Percentiles rank a stretch among this genome's conserved stretches.
These are phyloP conservation scores for Plumapathes pennacea DNA, from an alignment of 92 coral and sea anemone species.

Conservation along the genomic window DNA sequence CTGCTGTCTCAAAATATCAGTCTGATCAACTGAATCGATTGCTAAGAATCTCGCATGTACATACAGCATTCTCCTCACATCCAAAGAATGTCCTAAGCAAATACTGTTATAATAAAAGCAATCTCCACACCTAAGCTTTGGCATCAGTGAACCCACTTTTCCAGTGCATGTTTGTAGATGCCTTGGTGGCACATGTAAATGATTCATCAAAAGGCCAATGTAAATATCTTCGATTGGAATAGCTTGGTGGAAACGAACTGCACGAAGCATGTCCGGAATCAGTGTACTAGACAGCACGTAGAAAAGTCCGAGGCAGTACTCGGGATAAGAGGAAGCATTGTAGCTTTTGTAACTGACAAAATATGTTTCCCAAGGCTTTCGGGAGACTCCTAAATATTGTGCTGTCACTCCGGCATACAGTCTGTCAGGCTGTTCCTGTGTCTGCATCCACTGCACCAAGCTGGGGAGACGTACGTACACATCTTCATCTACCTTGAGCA, in stretches of 20 bases:
- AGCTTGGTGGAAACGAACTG: no score
- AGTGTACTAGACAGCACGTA: conserved; percentile 13
- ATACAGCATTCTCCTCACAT: neutral
- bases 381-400: neutral
- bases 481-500: conserved; percentile 15
- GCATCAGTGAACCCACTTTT: neutral
- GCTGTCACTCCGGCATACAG: conserved; percentile 10
- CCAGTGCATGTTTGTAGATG: neutral
- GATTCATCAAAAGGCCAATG: conserved; percentile 1
- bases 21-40: no score
- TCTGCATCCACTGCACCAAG: conserved; percentile 2
- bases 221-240: conserved; percentile 7
- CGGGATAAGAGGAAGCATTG: neutral
- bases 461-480: conserved; percentile 7
- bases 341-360: conserved; percentile 1
- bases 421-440: neutral
- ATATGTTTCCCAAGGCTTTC: neutral
- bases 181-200: neutral
- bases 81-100: neutral
- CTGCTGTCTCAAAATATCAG: no score
- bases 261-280: no score
- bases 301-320: conserved; percentile 2
- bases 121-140: neutral
- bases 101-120: neutral
- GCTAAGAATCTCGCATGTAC: conserved; percentile 1